A percentile compares a stretch with the other conserved stretches of the same genome.
Evolutionary conservation across 2,113 vertebrate species (phyloP).

Genomic region (Hassar affinis): DNA sequence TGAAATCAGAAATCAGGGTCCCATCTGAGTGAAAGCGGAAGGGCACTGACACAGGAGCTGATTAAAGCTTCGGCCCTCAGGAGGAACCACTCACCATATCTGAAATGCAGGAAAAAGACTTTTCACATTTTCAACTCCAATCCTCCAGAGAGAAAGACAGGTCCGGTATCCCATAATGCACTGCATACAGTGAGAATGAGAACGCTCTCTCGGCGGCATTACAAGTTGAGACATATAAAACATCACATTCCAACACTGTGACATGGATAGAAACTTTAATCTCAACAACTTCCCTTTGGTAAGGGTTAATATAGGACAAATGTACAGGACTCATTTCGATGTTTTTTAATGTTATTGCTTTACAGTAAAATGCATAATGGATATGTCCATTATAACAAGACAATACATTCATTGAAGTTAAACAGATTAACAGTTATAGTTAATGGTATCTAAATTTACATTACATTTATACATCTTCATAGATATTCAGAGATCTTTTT

Average conservation of each 20-base stretch:
- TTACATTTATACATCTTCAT: conserved; percentile 65
- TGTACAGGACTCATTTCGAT: conserved; percentile 68
- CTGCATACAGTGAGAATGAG: not conserved
- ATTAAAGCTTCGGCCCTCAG: conserved; percentile 7
- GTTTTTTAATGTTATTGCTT: conserved; percentile 79
- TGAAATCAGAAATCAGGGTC: conserved; percentile 18
- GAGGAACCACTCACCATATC: not conserved
- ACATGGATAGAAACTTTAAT: conserved; percentile 66
- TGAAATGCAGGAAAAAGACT: not conserved
- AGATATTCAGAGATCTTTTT: conserved; percentile 56
- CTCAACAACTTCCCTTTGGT: conserved; percentile 56
- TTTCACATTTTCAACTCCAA: not conserved
- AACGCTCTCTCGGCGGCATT: not conserved
- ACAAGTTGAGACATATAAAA: not conserved
- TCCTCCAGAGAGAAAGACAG: not conserved
- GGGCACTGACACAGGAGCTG: not conserved
- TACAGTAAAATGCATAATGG: conserved; percentile 80
- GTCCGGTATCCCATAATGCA: not conserved
- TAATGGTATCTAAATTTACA: conserved; percentile 75
- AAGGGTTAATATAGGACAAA: conserved; percentile 62
- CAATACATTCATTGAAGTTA: conserved; percentile 81
- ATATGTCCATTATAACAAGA: conserved; percentile 80
- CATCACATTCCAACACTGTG: conserved; percentile 23
- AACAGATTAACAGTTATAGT: conserved; percentile 83
- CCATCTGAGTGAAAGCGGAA: not conserved